Conservation (phyloP, 2,797 vertebrate species). For the Poeciliopsis infans region DNA sequence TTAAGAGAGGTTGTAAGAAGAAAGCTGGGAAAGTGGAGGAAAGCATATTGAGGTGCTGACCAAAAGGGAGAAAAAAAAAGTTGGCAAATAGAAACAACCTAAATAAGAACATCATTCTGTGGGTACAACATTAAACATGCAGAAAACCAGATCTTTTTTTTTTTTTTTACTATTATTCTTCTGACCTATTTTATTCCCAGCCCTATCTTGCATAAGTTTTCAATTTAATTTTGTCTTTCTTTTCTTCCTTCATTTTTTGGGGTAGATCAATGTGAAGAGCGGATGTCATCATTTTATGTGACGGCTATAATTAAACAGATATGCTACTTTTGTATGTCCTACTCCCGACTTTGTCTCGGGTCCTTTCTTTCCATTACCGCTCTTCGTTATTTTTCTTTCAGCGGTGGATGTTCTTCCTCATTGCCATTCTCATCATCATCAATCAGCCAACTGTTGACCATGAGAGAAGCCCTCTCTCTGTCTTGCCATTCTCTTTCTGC, state of each 20-base stretch:
- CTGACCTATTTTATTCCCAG: not conserved
- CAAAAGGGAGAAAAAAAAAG: constrained; percentile 8
- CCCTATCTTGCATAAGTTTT: constrained; percentile 25
- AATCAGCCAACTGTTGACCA: constrained; percentile 69
- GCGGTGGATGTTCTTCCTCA: constrained; percentile 68
- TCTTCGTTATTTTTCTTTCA: constrained; percentile 23
- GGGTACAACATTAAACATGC: constrained; percentile 14
- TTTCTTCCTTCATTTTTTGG: constrained; percentile 28
- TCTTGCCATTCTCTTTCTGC: constrained; percentile 67
- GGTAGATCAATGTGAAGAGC: constrained; percentile 54
- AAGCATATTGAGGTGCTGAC: not conserved
- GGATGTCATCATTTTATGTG: constrained; percentile 57
- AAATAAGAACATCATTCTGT: constrained; percentile 1
- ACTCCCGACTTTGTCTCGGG: constrained; percentile 6
- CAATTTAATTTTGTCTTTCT: constrained; percentile 44
- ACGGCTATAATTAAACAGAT: constrained; percentile 57
- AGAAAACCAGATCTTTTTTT: not conserved
- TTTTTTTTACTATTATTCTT: not conserved
- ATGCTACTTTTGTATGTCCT: constrained; percentile 21
- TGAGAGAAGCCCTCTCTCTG: constrained; percentile 64
- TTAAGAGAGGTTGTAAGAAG: constrained; percentile 32
- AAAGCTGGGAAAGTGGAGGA: constrained; percentile 6
- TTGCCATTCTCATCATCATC: constrained; percentile 77
- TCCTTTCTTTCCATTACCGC: constrained; percentile 34
- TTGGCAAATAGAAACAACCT: not conserved